Conservation (phyloP, 2,113 vertebrate genomes). For the Hirundichthys speculiger region DNA sequence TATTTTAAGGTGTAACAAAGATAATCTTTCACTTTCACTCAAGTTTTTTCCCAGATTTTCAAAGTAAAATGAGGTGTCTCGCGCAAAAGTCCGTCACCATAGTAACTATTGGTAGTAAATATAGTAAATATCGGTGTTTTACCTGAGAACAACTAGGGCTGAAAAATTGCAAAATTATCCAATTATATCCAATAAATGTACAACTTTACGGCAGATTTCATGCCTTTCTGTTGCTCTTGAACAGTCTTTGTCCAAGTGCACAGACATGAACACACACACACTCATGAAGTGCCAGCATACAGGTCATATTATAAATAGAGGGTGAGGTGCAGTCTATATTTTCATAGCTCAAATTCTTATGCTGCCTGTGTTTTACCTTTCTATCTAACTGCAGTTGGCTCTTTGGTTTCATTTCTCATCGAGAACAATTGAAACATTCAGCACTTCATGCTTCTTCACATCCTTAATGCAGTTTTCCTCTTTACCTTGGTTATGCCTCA, state of each 20-base stretch:
- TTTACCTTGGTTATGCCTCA: background rate
- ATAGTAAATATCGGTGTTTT: no score
- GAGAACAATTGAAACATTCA: constrained; percentile 36
- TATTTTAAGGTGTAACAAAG: no score
- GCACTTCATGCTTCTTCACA: constrained; percentile 33
- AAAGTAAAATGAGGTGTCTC: no score
- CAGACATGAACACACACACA: no score
- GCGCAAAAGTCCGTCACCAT: no score
- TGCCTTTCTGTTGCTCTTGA: background rate
- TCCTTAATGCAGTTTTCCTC: constrained; percentile 2
- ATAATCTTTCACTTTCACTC: no score
- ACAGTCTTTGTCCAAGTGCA: no score
- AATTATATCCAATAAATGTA: constrained; percentile 1
- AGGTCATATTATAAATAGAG: background rate
- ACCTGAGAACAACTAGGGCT: no score
- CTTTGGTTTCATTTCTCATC: constrained; percentile 24
- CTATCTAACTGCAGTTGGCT: constrained; percentile 21
- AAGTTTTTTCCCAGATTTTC: no score
- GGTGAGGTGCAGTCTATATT: background rate
- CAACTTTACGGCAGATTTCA: background rate
- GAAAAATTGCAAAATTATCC: no score
- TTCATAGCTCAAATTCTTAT: no score
- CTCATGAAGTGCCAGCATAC: background rate
- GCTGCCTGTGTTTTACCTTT: constrained; percentile 42
- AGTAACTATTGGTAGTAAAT: no score